These are phyloP conservation scores for Schizopygopsis malacanthus DNA, from an alignment of 2,797 vertebrate genomes.

Conservation along the genomic window DNA sequence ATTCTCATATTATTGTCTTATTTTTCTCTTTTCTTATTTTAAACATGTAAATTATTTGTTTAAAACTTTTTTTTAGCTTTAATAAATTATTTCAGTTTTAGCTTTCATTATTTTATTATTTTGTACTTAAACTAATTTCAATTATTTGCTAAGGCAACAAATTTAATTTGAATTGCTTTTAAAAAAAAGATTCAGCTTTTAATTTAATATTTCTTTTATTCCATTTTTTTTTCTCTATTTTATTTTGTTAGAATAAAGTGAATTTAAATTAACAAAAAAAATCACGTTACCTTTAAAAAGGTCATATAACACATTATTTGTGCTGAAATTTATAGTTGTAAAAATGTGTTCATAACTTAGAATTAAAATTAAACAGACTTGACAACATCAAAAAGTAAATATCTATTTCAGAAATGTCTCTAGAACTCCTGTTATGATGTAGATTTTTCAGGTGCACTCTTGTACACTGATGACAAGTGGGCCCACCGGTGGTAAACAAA, in stretches of 20 bases:
- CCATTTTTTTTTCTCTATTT: background rate
- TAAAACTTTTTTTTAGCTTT: background rate
- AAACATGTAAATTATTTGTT: background rate
- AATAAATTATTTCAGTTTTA: background rate
- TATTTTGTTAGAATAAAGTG: background rate
- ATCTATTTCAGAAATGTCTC: background rate
- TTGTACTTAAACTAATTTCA: background rate
- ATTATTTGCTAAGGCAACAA: background rate
- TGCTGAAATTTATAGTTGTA: background rate
- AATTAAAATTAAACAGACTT: background rate
- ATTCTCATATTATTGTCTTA: background rate
- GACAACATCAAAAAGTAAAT: background rate
- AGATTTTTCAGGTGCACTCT: too few species aligned
- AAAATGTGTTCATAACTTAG: background rate
- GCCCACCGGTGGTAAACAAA: too few species aligned
- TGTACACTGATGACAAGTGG: too few species aligned
- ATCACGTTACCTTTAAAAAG: background rate
- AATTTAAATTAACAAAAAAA: background rate
- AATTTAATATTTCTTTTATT: background rate
- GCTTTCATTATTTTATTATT: background rate
- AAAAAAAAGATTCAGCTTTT: background rate
- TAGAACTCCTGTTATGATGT: too few species aligned
- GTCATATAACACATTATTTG: background rate
- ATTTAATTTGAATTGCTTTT: background rate
- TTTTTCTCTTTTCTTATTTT: background rate